Base-by-base conservation (phyloP, 2,888 invertebrate genomes). In the Apodemia duryi region DNA sequence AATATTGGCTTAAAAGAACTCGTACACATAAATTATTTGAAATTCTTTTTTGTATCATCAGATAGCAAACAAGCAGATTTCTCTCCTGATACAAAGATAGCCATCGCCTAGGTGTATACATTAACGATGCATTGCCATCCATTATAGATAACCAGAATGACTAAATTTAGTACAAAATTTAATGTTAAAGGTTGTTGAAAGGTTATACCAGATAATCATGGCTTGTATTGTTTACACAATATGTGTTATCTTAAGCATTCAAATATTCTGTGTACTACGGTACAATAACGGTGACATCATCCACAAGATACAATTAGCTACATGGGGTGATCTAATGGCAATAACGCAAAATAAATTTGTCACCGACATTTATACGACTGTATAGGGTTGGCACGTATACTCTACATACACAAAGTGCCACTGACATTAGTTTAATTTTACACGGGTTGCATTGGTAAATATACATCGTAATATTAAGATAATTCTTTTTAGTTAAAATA, bases 241-340 rank as follows among this genome's bases (percentile, higher is more conserved):
- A 51, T 21, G 21, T 51, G 21, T 7, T 51, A 51, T 51, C 51
- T 51, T 7, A 7, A 21, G 7, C 6, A n/a, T 21, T 21, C 51
- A 6, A n/a, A 7, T 21, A 21, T 51, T 51, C 21, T 51, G 51
- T 21, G 6, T 51, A 51, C 51, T 21, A 51, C 21, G 35, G 4
- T 35, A 35, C 5, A n/a, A 13, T 13, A 51, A 21, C 21, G 49
- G 11, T 60, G 35, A 60, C 35, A 32, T 60, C 60, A 60, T n/a
- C 10, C 10, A 60, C 7, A 35, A 60, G 13, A 32, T 32, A 60
- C 60, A 32, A 60, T 60, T 60, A 60, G 35, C 35, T 35, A 60
- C 35, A 60, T 60, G n/a, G 13, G 35, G 60, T 60, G 60, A 60
- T 7, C 35, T 32, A 60, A 60, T 60, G 35, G 60, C 32, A 60